Base-by-base conservation (phyloP, 2,888 invertebrate species). In the Plutella xylostella region DNA sequence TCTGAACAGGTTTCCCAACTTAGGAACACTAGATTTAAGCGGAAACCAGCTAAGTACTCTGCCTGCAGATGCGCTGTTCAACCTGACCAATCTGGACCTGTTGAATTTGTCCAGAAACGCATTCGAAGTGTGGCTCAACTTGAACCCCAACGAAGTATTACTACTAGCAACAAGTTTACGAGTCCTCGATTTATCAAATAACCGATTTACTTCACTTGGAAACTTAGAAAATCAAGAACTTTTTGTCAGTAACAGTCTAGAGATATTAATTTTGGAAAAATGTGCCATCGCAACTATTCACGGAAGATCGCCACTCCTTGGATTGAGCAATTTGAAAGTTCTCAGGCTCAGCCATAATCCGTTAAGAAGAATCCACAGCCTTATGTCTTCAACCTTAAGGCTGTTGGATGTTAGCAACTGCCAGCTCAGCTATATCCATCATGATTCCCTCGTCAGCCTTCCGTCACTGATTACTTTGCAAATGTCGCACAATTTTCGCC, bases 71-170 rank as follows among this genome's bases (percentile, higher is more conserved):
- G 74, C 85, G 43, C 65, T 90, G 3, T 51, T 69, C 4, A 86
- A 87, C 19, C 82, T 90, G 21, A 79, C 68, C 1, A 71, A 84
- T 18, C 71, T 92, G 25, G 80, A 87, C 57, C 71, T 72, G 4
- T 64, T 92, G 31, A 86, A 90, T 63, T 68, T 92, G 50, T 87
- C 88, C 19, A 82, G 75, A 46, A 92, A 92, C 60, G 64, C 75
- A 42, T 87, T 92, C 48, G 73, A 68, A 21, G 70, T 82, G 42
- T 88, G 90, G 89, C 54, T 72, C 2, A 80, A 83, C 39, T 65
- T 90, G 30, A 85, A 80, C 60, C 86, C 88, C 0, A 85, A 79
- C 47, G 67, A 78, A 21, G 74, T 87, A 2, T 72, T 88, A 19
- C 56, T 63, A 42, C 73, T 78, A 46, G 77, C 86, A 1, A 64